A percentile compares a stretch with the other conserved stretches of the same genome.
Evolutionary conservation across 2,113 vertebrate genomes (phyloP).

Genomic region (Hystrix brachyura): DNA sequence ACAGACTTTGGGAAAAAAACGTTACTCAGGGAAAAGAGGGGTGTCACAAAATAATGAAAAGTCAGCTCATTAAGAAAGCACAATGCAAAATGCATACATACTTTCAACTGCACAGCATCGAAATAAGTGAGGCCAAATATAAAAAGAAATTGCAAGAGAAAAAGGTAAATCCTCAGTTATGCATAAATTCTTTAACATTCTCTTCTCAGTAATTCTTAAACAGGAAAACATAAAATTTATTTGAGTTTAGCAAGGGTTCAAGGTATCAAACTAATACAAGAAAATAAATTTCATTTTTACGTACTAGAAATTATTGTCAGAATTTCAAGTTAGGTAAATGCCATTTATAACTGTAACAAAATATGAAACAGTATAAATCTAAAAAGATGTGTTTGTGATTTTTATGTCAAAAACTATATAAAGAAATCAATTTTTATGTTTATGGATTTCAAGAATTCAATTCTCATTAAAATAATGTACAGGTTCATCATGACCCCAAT

Average conservation of each 20-base stretch:
- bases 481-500: not conserved
- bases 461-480: not conserved
- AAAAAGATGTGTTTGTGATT: not conserved
- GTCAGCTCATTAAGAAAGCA: not conserved
- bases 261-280: not conserved
- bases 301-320: not conserved
- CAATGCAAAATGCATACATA: not conserved
- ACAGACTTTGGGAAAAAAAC: not conserved
- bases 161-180: not conserved
- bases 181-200: not conserved
- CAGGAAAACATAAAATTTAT: not conserved
- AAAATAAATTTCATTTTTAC: not conserved
- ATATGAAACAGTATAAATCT: not conserved
- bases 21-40: not conserved
- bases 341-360: not conserved
- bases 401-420: not conserved
- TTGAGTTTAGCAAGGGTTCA: not conserved
- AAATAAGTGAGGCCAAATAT: not conserved
- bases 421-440: not conserved
- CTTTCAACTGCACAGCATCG: not conserved
- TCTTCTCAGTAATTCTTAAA: not conserved
- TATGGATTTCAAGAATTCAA: not conserved
- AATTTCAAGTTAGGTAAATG: not conserved
- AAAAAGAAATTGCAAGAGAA: not conserved
- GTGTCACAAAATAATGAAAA: not conserved